Evolutionary conservation across 2,888 invertebrate species (phyloP), one percentile per base, ranked within the genome.

Genomic region (Tortrix viridana): DNA sequence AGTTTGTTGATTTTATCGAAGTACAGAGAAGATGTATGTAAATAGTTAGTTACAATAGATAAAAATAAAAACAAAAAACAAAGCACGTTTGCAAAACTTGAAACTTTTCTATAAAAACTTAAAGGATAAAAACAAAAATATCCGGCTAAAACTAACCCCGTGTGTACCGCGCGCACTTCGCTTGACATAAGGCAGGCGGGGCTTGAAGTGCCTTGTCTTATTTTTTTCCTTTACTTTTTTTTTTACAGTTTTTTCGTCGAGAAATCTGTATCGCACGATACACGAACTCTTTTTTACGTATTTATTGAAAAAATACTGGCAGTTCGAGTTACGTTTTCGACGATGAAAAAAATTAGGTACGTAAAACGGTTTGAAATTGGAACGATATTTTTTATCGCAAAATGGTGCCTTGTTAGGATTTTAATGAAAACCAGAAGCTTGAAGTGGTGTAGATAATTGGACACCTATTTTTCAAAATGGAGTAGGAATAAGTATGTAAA

Each of bases 211-310:
- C 71, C 74, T 70, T 71, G 74, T 76, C 77, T 73, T 72, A 72
- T 77, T 78, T 77, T 75, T 74, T 73, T 67, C 70, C 68, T 70
- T 71, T 73, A 73, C 72, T 72, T 74, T 77, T 76, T 77, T 76
- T 79, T 75, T 75, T 71, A 69, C 61, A 65, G 70, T 60, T 73
- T 68, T 83, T 82, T 79, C 74, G 70, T 80, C 74, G 78, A 82
- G 80, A 84, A 87, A 86, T 87, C 84, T 85, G 86, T 87, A 88
- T 86, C 80, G 87, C 87, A 88, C 86, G 85, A 81, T 80, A 83
- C 76, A 80, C 79, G 79, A 79, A 80, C 70, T 80, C 78, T 77
- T 81, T n/a, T 82, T 79, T 77, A 74, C 72, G 71, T 78, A 67
- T 70, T 73, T 74, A 71, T 71, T 71, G 52, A 73, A 74, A 74